Evolutionary conservation across 2,113 vertebrate genomes (phyloP), one percentile per base, ranked within the genome.

Genomic region (Thalassoma bifasciatum): DNA sequence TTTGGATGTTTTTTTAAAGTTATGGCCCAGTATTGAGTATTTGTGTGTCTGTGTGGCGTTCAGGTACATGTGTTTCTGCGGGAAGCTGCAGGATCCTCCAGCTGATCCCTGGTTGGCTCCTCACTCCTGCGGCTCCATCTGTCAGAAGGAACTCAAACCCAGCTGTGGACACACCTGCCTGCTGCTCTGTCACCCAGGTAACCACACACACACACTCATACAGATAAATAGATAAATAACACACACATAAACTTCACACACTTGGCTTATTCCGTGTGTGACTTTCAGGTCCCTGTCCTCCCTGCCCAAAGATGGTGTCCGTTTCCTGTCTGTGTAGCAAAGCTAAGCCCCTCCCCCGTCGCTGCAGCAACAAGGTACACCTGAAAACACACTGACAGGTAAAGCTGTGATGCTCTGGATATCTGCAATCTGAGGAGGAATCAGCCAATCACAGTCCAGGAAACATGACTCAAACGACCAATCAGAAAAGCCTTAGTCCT

Each of bases 141-240:
- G 98, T 88, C 96, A 97, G 85, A 95, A 90, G 65, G 93, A 95
- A 44, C 95, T 97, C 82, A 96, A 91, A 70, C 98, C 97, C 46
- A 19, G 92, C 60, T 99, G 98, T 93, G 98, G 98, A 60, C 98
- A 99, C 90, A 95, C 92, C 72, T 99, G 98, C 81, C 92, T 99
- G 80, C 95, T 99, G 23, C 95, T 99, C 26, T 99, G 98, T 88
- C 98, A 99, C 90, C 98, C 98, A 47, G 97, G 98, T 99, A 94
- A 81, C 68, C 49, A 2, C 51, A 38, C 59, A 38, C 76, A 50
- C 73, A 42, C 49, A 42, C 46, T 16, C 4, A 26, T 53, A 57
- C 21, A 66, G 57, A 68, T 53, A 17, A 26, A 36, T 4, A 21
- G 10, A 30, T 11, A 16, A 5, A 49, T 17, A 17, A 30, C 58